These are phyloP conservation scores for Platanista minor DNA, from an alignment of 2,113 vertebrate genomes.

Conservation along the genomic window DNA sequence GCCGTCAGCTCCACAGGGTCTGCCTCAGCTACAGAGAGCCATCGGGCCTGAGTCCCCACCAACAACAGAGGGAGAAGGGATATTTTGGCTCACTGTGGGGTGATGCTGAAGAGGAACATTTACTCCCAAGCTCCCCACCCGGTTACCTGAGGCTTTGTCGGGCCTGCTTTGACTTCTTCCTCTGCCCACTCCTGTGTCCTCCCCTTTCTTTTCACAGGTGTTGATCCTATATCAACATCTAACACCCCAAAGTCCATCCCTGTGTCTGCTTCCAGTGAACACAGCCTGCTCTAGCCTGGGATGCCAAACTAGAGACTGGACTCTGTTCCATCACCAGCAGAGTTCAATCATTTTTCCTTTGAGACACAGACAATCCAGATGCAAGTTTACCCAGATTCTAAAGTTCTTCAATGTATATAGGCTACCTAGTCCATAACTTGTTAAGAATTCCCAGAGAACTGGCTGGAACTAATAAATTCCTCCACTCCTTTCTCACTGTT, in stretches of 20 bases:
- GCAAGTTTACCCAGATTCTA: not conserved
- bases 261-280: not conserved
- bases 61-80: fast-evolving
- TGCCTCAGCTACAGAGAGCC: not conserved
- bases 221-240: not conserved
- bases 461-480: not conserved
- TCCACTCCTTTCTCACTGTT: not conserved
- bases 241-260: not conserved
- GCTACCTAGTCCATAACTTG: no score
- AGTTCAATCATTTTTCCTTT: not conserved
- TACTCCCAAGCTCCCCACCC: not conserved
- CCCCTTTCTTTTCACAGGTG: not conserved
- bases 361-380: not conserved
- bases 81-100: not conserved
- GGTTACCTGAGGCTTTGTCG: not conserved
- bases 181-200: not conserved
- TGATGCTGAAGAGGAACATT: not conserved
- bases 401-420: not conserved
- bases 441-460: not conserved
- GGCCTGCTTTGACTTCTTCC: not conserved
- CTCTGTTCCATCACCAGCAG: not conserved
- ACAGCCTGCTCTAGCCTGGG: not conserved
- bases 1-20: fast-evolving
- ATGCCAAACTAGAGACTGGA: not conserved
- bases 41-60: not conserved